A percentile compares a stretch with the other conserved stretches of the same genome.
These are phyloP conservation scores for Nebria salina DNA, from an alignment of 2,888 invertebrate species.

Conservation along the genomic window DNA sequence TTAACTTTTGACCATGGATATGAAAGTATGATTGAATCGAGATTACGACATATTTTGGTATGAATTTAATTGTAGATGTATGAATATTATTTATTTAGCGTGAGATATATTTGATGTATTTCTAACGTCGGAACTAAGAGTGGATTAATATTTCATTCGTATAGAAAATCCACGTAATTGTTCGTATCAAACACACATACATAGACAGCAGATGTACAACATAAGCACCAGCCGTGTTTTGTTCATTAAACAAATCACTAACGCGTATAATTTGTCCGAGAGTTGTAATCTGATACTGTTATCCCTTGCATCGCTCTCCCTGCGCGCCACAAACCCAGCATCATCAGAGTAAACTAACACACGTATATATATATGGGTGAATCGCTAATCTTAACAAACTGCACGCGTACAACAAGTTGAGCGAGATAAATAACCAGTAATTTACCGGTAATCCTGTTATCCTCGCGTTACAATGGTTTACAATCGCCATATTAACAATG, in stretches of 20 bases:
- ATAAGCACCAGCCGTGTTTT: conserved; percentile 41
- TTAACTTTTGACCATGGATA: no score
- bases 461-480: conserved; percentile 23
- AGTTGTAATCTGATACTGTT: conserved; percentile 49
- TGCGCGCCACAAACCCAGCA: background rate
- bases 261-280: conserved; percentile 60
- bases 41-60: no score
- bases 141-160: background rate
- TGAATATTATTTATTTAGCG: no score
- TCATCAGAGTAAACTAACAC: background rate
- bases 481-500: conserved; percentile 3
- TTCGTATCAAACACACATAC: background rate
- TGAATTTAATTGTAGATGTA: no score
- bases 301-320: conserved; percentile 6
- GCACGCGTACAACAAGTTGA: conserved; percentile 55
- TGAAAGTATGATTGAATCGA: no score
- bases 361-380: background rate
- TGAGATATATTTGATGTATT: no score
- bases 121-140: background rate
- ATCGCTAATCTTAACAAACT: conserved; percentile 61
- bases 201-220: background rate
- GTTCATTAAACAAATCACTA: conserved; percentile 61
- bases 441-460: conserved; percentile 55
- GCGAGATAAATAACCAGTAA: conserved; percentile 59
- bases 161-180: background rate